Base-by-base conservation (phyloP, 2,113 vertebrate species). In the Coryphaenoides rupestris region DNA sequence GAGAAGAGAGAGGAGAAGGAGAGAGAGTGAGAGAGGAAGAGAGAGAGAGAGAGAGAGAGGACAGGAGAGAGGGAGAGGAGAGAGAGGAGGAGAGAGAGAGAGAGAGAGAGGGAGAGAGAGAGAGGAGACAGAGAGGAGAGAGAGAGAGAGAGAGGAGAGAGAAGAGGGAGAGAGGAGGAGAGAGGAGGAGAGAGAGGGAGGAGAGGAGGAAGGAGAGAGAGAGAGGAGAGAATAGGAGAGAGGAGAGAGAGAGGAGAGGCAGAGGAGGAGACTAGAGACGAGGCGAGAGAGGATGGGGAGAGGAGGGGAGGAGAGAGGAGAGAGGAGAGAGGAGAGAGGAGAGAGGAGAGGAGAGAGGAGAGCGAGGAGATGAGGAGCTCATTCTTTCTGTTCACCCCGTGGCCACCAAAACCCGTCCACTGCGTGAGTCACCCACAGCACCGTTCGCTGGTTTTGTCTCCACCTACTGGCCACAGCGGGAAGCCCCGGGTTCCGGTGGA, bases 401-500 rank as follows among this genome's bases (percentile, higher is more conserved):
- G 68, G 69, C 78, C 63, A 72, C 19, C 53, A 63, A 66, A 63
- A 52, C 22, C 57, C 16, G 1, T 15, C 53, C 22, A 28, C 22
- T 58, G 61, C 47, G 58, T 63, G 9, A 10, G 23, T 26, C 21
- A 40, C 33, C 33, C 7, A 40, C 13, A 40, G 33, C 33, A n/a
- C 46, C 23, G 22, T 1, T 55, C 23, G 6, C 21, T 40, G 1
- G 16, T 14, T 58, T 17, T 49, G 58, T 58, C 83, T 0, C 86
- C 86, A 83, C 73, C 91, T 90, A 63, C 72, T 84, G 88, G 81
- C 58, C 5, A 17, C 6, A 19, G 52, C 1, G 2, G 13, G 40
- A 7, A 55, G 10, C n/a, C n/a, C n/a, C n/a, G n/a, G n/a, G n/a
- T n/a, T n/a, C n/a, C n/a, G n/a, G n/a, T n/a, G n/a, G n/a, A n/a